These are phyloP conservation scores for Sceloporus undulatus DNA, from an alignment of 2,113 vertebrate genomes.

Conservation along the genomic window DNA sequence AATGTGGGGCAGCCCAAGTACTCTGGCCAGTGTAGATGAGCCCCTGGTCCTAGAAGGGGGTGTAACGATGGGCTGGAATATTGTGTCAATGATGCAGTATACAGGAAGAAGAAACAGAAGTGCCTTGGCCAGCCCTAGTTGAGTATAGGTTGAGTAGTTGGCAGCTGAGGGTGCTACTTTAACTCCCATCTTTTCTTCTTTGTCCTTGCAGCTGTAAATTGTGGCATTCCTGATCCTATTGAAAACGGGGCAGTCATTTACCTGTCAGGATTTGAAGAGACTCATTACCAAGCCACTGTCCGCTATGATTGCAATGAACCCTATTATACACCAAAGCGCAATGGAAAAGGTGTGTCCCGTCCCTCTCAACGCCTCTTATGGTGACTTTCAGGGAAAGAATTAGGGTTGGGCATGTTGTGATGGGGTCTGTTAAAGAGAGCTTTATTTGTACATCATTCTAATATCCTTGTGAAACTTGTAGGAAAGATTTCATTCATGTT, in stretches of 20 bases:
- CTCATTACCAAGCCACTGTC: conserved; percentile 68
- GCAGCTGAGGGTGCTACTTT: neutral
- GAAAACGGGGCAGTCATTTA: conserved; percentile 57
- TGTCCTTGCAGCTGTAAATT: conserved; percentile 82
- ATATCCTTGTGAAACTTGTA: neutral
- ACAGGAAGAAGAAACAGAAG: neutral
- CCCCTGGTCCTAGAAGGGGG: neutral
- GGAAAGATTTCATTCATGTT: neutral
- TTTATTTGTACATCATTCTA: neutral
- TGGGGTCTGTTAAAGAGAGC: neutral
- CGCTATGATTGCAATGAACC: conserved; percentile 73
- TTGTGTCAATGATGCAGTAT: neutral
- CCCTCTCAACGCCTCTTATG: neutral
- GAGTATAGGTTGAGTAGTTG: neutral
- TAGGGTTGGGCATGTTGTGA: neutral
- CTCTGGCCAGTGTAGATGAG: too few relatives aligned
- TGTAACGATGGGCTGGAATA: neutral
- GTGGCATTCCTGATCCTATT: conserved; percentile 76
- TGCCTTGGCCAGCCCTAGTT: neutral
- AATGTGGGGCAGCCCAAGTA: too few relatives aligned
- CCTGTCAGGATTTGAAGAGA: conserved; percentile 14
- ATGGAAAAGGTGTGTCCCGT: conserved; percentile 63
- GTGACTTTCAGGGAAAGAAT: neutral
- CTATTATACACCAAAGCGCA: conserved; percentile 70
- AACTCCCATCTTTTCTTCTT: neutral